Conservation (phyloP, 2,797 vertebrate species). For the Chaetophractus vellerosus region DNA sequence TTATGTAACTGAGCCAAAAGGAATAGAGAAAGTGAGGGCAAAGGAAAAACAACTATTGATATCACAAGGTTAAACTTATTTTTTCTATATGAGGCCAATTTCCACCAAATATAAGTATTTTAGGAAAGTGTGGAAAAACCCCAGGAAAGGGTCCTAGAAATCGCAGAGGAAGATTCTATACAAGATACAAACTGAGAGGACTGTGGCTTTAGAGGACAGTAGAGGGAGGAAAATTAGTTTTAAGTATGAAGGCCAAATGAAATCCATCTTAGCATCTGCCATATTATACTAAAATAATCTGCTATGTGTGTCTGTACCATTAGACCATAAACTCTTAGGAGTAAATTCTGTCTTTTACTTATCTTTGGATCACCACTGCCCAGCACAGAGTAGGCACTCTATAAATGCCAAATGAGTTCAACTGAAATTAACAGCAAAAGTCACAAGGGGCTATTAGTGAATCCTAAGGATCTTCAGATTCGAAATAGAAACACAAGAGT, state of each 20-base stretch:
- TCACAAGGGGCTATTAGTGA: background rate
- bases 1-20: background rate
- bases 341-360: background rate
- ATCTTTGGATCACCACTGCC: background rate
- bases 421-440: background rate
- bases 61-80: conserved; percentile 5
- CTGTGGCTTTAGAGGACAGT: background rate
- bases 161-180: background rate
- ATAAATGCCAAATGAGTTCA: background rate
- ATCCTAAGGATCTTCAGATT: background rate
- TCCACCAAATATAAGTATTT: background rate
- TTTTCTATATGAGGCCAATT: background rate
- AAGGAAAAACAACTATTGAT: background rate
- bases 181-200: background rate
- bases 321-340: background rate
- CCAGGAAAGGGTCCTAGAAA: background rate
- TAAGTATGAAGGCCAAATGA: background rate
- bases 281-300: background rate
- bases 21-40: background rate
- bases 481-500: background rate
- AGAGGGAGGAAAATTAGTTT: background rate
- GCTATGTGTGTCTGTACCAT: background rate
- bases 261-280: background rate
- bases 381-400: background rate
- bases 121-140: background rate